These are phyloP conservation scores for Sphinx pinastri DNA, from an alignment of 2,888 invertebrate species.

Conservation along the genomic window DNA sequence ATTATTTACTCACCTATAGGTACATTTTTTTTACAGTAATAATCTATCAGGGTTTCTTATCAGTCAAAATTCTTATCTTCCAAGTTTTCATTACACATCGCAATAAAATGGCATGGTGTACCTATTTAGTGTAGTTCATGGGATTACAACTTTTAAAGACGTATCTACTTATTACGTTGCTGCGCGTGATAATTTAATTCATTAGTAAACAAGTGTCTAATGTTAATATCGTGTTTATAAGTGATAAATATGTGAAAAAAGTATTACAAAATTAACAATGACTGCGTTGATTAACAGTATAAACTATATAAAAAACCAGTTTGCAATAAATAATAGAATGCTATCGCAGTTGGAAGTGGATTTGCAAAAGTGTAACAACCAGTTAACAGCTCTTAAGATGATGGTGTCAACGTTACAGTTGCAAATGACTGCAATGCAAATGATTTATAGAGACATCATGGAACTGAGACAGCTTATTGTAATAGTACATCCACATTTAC, in stretches of 20 bases:
- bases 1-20: background rate
- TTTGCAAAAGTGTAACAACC: conserved; percentile 49
- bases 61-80: conserved; percentile 14
- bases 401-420: conserved; percentile 57
- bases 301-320: conserved; percentile 49
- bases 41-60: conserved; percentile 7
- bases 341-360: conserved; percentile 51
- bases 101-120: background rate
- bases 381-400: conserved; percentile 56
- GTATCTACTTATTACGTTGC: background rate
- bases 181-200: conserved; percentile 1
- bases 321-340: conserved; percentile 49
- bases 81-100: conserved; percentile 12
- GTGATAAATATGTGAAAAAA: background rate
- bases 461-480: conserved; percentile 61
- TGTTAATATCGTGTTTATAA: no score
- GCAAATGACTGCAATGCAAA: conserved; percentile 55
- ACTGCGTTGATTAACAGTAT: conserved; percentile 22
- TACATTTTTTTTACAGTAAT: background rate
- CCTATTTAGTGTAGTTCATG: background rate
- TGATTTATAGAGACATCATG: conserved; percentile 60
- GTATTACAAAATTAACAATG: conserved; percentile 4
- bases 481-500: conserved; percentile 55
- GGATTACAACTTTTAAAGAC: background rate
- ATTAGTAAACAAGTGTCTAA: background rate